phyloP scores from a whole-genome alignment of 1,140 invertebrate species.

The Atta cephalotes region DNA sequence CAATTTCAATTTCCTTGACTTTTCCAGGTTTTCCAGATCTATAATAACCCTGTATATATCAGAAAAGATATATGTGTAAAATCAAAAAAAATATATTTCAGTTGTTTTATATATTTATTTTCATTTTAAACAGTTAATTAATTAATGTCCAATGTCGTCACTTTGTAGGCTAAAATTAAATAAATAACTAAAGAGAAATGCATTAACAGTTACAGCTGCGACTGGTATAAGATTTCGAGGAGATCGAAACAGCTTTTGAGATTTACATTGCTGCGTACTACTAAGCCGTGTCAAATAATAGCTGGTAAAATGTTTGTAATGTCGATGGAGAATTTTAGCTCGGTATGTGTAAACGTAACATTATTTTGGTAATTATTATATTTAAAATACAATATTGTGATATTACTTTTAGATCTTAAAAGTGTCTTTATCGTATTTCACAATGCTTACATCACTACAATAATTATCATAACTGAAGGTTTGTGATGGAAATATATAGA shows the following conservation, averaged over 20 bases:
- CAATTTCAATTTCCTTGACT: no score
- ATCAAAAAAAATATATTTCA: background rate
- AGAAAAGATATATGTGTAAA: background rate
- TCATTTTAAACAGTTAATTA: background rate
- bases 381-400: background rate
- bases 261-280: constrained; percentile 62
- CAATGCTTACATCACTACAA: constrained; percentile 24
- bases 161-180: background rate
- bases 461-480: background rate
- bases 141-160: background rate
- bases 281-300: constrained; percentile 66
- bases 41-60: background rate
- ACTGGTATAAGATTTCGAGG: constrained; percentile 68
- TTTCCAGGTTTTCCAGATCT: no score
- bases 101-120: background rate
- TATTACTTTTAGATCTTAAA: constrained; percentile 24
- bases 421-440: constrained; percentile 8
- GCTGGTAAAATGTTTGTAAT: constrained; percentile 66
- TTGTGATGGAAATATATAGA: background rate
- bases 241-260: constrained; percentile 64
- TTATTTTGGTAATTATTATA: background rate
- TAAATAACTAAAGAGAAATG: background rate
- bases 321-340: constrained; percentile 68
- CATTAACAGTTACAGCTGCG: constrained; percentile 43
- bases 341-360: constrained; percentile 50